These are phyloP conservation scores for Amphiprion percula DNA, from an alignment of 2,113 vertebrate genomes.

Conservation along the genomic window DNA sequence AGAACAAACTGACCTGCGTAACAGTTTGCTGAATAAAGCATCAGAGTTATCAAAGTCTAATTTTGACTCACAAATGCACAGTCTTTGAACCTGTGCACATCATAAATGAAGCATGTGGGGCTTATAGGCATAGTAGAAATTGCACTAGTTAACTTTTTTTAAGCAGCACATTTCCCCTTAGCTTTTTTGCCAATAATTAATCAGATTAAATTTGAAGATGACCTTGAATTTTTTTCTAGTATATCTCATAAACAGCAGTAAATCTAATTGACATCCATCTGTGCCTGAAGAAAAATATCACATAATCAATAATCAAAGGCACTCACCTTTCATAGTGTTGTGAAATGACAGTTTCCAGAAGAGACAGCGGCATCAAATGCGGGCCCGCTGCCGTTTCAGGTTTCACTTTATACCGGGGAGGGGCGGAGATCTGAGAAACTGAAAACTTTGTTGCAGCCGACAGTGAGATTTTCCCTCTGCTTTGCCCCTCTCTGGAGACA, in stretches of 20 bases:
- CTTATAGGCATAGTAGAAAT: not conserved
- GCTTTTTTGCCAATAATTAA: not conserved
- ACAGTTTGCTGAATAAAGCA: not conserved
- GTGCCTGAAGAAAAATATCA: not conserved
- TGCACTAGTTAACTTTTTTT: not conserved
- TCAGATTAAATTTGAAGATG: not conserved
- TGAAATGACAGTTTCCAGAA: constrained; percentile 33
- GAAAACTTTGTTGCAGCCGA: constrained; percentile 61
- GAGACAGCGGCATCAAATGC: constrained; percentile 45
- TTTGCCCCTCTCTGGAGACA: constrained; percentile 54
- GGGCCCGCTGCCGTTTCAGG: constrained; percentile 49
- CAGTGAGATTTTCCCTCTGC: constrained; percentile 67
- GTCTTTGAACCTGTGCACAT: not conserved
- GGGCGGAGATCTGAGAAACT: constrained; percentile 64
- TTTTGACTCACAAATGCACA: not conserved
- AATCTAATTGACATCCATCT: not conserved
- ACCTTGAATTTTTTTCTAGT: not conserved
- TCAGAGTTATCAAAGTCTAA: not conserved
- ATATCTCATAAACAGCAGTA: not conserved
- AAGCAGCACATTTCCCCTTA: not conserved
- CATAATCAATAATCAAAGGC: not conserved
- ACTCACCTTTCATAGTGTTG: constrained; percentile 80
- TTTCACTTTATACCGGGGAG: constrained; percentile 69
- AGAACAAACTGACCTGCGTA: not conserved
- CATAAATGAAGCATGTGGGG: not conserved